Percentiles rank a stretch among this genome's conserved stretches.
These are phyloP conservation scores for Telmatherina bonti DNA, from an alignment of 2,797 vertebrate genomes.

Conservation along the genomic window DNA sequence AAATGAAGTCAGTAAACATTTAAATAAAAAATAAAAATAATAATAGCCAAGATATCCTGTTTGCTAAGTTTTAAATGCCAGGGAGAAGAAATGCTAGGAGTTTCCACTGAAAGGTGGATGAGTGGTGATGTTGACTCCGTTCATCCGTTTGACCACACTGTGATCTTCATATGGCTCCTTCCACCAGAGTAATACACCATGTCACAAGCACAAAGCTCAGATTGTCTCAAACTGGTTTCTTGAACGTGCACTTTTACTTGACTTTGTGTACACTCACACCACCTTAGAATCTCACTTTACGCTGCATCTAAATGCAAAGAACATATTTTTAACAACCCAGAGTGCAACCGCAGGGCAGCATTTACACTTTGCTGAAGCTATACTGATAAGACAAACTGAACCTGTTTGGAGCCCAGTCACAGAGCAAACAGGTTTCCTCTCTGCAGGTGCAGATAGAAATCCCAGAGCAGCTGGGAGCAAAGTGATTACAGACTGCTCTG, in stretches of 20 bases:
- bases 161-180: slow-evolving; percentile 64
- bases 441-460: slow-evolving; percentile 52
- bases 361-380: slow-evolving; percentile 33
- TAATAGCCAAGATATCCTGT: too few species aligned
- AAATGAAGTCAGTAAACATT: too few species aligned
- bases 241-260: slow-evolving; percentile 26
- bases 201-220: slow-evolving; percentile 25
- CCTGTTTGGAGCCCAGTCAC: slow-evolving; percentile 32
- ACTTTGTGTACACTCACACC: slow-evolving; percentile 20
- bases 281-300: slow-evolving; percentile 15
- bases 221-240: slow-evolving; percentile 16
- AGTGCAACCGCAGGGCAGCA: slow-evolving; percentile 38
- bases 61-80: too few species aligned
- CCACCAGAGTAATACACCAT: slow-evolving; percentile 33
- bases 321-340: slow-evolving; percentile 1
- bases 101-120: too few species aligned
- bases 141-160: background rate
- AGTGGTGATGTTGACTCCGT: background rate
- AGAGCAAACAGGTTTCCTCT: slow-evolving; percentile 28
- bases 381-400: slow-evolving; percentile 37
- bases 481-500: slow-evolving; percentile 63
- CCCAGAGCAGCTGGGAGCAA: slow-evolving; percentile 56
- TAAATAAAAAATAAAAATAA: too few species aligned
- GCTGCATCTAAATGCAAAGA: slow-evolving; percentile 22
- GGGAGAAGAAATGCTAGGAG: too few species aligned